Percentiles rank a stretch among this genome's conserved stretches.
These are phyloP conservation scores for Pelodiscus sinensis DNA, from an alignment of 2,113 vertebrate species.

Conservation along the genomic window DNA sequence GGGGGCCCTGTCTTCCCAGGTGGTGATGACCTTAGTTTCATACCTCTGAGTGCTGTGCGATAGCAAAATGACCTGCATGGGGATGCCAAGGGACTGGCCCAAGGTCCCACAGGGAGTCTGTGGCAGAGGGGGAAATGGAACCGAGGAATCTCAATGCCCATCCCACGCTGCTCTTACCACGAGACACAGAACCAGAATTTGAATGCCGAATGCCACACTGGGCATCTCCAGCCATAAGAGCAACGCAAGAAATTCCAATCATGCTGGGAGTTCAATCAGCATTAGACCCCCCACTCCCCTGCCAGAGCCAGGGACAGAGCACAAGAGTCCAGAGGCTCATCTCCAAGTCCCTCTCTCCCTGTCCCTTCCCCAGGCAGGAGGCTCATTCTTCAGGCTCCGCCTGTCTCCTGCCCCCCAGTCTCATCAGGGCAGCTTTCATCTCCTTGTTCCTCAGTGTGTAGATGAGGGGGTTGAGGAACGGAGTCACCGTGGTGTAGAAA, in stretches of 20 bases:
- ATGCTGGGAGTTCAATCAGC: too few relatives aligned
- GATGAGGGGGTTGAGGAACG: conserved; percentile 61
- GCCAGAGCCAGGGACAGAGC: not conserved
- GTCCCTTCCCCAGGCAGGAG: not conserved
- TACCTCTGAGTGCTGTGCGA: not conserved
- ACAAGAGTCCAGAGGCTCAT: not conserved
- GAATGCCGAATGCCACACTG: too few relatives aligned
- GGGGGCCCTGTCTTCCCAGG: not conserved
- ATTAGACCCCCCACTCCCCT: not conserved
- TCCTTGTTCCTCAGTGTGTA: conserved; percentile 67
- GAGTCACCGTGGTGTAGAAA: conserved; percentile 62
- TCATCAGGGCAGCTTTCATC: conserved; percentile 45
- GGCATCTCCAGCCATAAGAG: too few relatives aligned
- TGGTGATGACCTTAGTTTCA: not conserved
- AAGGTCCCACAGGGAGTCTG: too few relatives aligned
- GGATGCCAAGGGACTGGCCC: too few relatives aligned
- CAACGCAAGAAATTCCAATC: too few relatives aligned
- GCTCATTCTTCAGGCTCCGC: not conserved
- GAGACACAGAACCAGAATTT: too few relatives aligned
- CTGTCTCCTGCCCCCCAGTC: not conserved
- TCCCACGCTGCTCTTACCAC: too few relatives aligned
- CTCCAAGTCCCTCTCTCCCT: not conserved
- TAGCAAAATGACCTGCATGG: too few relatives aligned
- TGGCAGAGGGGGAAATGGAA: too few relatives aligned
- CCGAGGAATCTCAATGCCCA: too few relatives aligned